phyloP scores from a whole-genome alignment of 2,797 vertebrate genomes.

The Spheniscus humboldti region DNA sequence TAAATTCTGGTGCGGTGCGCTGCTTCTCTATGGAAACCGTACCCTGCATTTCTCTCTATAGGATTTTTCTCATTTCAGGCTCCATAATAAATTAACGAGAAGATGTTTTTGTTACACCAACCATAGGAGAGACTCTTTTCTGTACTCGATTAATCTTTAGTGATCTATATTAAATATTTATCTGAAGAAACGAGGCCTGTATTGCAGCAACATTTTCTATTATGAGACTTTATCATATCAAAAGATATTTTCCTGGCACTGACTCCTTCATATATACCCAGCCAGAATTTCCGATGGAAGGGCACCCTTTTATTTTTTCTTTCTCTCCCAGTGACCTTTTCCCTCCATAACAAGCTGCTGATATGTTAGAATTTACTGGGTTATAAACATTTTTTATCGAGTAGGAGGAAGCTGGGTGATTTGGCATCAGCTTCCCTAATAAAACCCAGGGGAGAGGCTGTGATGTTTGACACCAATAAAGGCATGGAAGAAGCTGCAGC shows the following conservation, averaged over 20 bases:
- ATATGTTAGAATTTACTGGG: slow-evolving; percentile 73
- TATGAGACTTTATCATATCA: slow-evolving; percentile 75
- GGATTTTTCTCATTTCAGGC: slow-evolving; percentile 65
- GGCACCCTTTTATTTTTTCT: slow-evolving; percentile 50
- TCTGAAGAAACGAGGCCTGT: slow-evolving; percentile 72
- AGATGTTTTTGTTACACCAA: slow-evolving; percentile 66
- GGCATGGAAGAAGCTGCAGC: background rate
- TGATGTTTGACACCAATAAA: slow-evolving; percentile 58
- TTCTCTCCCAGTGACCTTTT: slow-evolving; percentile 68
- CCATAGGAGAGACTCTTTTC: slow-evolving; percentile 60
- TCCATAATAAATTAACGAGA: slow-evolving; percentile 71
- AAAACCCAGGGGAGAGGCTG: slow-evolving; percentile 50
- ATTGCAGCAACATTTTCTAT: slow-evolving; percentile 76
- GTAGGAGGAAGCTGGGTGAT: slow-evolving; percentile 56
- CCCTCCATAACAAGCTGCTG: slow-evolving; percentile 68
- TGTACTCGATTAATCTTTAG: slow-evolving; percentile 76
- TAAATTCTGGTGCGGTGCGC: slow-evolving; percentile 51
- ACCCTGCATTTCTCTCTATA: slow-evolving; percentile 30
- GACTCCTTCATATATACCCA: slow-evolving; percentile 56
- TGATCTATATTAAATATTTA: slow-evolving; percentile 82
- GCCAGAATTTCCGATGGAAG: slow-evolving; percentile 68
- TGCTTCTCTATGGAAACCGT: slow-evolving; percentile 65
- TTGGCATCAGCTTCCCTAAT: slow-evolving; percentile 56
- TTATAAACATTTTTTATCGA: slow-evolving; percentile 73
- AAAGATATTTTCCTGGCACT: slow-evolving; percentile 66